A percentile compares a stretch with the other conserved stretches of the same genome.
Conservation (phyloP, 2,113 vertebrate genomes). For the Lathamus discolor region DNA sequence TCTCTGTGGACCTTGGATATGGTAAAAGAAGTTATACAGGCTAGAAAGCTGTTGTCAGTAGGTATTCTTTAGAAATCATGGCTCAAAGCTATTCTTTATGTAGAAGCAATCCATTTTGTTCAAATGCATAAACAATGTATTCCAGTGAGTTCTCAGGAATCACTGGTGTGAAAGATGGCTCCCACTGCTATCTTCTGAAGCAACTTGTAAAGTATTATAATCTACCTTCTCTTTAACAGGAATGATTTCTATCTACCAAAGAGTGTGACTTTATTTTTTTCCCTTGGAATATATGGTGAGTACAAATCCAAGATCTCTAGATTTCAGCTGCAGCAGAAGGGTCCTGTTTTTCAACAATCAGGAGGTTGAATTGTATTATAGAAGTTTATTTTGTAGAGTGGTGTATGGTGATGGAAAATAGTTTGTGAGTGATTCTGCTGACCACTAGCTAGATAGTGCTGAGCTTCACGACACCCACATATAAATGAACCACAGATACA, state of each 20-base stretch:
- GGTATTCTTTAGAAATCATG: background rate
- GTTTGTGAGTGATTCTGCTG: background rate
- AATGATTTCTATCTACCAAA: background rate
- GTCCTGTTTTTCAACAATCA: background rate
- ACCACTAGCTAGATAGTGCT: background rate
- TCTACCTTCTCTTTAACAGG: background rate
- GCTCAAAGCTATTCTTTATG: background rate
- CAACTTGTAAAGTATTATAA: background rate
- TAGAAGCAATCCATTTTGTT: background rate
- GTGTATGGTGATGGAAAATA: background rate
- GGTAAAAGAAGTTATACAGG: background rate
- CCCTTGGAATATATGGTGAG: background rate
- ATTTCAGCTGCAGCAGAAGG: background rate
- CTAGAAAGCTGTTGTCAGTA: background rate
- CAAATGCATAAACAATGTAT: background rate
- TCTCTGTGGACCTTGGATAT: background rate
- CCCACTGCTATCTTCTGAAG: background rate
- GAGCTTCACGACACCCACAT: background rate
- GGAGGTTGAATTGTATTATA: background rate
- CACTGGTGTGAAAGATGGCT: background rate
- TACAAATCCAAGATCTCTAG: background rate
- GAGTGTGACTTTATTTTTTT: background rate
- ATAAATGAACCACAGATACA: background rate
- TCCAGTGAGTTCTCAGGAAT: background rate
- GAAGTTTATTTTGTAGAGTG: background rate